phyloP scores from a whole-genome alignment of 1,140 invertebrate genomes.

The Gryllus bimaculatus region DNA sequence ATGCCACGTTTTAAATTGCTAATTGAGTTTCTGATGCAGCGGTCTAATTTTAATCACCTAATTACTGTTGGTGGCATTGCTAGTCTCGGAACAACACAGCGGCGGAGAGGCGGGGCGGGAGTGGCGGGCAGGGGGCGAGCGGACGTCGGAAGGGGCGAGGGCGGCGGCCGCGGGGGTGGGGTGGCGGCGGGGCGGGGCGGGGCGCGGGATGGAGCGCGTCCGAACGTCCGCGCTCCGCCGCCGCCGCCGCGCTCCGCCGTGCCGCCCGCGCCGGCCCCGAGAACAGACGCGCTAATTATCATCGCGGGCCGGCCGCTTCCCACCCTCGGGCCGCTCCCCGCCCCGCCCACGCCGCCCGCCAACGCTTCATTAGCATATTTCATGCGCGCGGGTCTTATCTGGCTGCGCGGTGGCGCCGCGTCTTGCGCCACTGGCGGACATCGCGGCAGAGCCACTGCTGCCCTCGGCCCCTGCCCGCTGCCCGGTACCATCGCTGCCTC shows the following conservation, averaged over 20 bases:
- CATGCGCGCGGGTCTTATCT: not conserved
- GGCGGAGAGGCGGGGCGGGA: not conserved
- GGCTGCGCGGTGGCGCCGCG: too few species aligned
- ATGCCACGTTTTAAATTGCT: conserved; percentile 54
- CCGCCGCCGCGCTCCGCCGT: too few species aligned
- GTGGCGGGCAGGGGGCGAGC: not conserved
- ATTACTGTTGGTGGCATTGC: conserved; percentile 38
- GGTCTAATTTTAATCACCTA: conserved; percentile 54
- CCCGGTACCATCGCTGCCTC: too few species aligned
- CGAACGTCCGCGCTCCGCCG: too few species aligned
- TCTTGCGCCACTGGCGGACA: too few species aligned
- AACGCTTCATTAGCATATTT: conserved; percentile 14
- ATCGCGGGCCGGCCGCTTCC: conserved; percentile 1
- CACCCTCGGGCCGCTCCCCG: conserved; percentile 14
- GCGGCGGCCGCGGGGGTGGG: not conserved
- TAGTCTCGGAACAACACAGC: conserved; percentile 29
- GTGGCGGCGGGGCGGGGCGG: too few species aligned
- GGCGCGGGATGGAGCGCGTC: not conserved
- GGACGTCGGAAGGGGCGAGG: not conserved
- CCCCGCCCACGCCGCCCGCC: conserved; percentile 21
- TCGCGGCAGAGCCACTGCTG: too few species aligned
- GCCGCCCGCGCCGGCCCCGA: not conserved
- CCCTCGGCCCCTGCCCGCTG: too few species aligned
- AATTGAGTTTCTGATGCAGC: conserved; percentile 52
- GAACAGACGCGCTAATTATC: conserved; percentile 16